Evolutionary conservation across 2,888 invertebrate species (phyloP), one percentile per base, ranked within the genome.

Genomic region (Dysmachus trigonus): DNA sequence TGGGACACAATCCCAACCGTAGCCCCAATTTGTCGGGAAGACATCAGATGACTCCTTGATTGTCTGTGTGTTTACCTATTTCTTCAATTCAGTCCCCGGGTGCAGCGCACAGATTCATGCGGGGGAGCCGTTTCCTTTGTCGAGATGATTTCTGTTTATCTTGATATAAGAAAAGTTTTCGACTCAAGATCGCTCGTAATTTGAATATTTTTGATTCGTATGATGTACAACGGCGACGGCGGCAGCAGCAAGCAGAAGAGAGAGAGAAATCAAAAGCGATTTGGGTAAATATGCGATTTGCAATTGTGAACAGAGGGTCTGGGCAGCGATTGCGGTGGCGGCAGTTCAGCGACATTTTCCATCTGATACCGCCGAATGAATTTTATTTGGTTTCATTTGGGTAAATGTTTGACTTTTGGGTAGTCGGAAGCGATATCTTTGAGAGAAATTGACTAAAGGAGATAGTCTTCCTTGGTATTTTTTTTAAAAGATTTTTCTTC

Each of bases 211-310:
- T 81, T 62, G 81, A 81, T 81, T 81, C 81, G 53, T 53, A 62
- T 81, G 81, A 81, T 53, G 18, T 81, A 81, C 51, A 15, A 51
- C 51, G 51, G 8, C 62, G 10, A 2, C 62, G 27, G 62, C 62
- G 15, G 47, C 47, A 15, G 41, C 4, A 15, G 15, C 41, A 8
- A 47, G n/a, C 47, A 47, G 47, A 47, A 47, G n/a, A 47, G 47
- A 47, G 33, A n/a, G 47, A 81, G 31, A 47, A 81, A 62, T 81
- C 81, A 81, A 81, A 81, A 81, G 81, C 81, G 53, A 81, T 81
- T 81, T 81, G 81, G 81, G 81, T 81, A 81, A 81, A 81, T 81
- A 81, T 62, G 81, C 53, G 81, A 81, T 81, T 81, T 81, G 81
- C 62, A 81, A 81, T 53, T 81, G 81, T 81, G 81, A 81, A 79